Evolutionary conservation across 2,797 vertebrate genomes (phyloP).

Genomic region (Acanthurus lineatus): DNA sequence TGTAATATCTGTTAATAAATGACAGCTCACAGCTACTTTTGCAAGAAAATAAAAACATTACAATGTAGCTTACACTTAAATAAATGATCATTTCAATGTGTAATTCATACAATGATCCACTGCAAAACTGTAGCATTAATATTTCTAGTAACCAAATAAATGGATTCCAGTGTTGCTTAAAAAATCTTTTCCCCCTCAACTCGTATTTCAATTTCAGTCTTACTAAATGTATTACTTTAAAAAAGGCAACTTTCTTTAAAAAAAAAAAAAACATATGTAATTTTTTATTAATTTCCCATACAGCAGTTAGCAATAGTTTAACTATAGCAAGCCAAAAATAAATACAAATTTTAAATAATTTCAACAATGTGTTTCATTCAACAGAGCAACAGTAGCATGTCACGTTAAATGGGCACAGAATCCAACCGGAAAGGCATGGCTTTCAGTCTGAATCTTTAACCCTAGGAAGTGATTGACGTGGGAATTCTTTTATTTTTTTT

Average conservation of each 20-base stretch:
- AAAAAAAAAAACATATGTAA: constrained; percentile 62
- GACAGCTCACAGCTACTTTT: too few relatives aligned
- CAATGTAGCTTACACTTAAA: not conserved
- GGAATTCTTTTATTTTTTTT: not conserved
- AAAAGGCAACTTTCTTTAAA: too few relatives aligned
- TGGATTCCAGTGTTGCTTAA: too few relatives aligned
- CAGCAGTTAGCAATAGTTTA: constrained; percentile 83
- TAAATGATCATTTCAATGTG: constrained; percentile 6
- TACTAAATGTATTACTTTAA: too few relatives aligned
- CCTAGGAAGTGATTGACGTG: constrained; percentile 5
- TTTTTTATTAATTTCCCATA: constrained; percentile 76
- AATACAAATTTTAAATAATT: constrained; percentile 86
- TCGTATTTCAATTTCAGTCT: too few relatives aligned
- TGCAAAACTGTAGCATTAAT: too few relatives aligned
- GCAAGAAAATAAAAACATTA: not conserved
- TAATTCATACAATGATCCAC: too few relatives aligned
- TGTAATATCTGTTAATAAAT: not conserved
- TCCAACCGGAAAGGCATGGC: constrained; percentile 51
- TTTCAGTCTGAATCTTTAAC: constrained; percentile 55
- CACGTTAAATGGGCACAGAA: constrained; percentile 64
- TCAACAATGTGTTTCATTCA: constrained; percentile 79
- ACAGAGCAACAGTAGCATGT: constrained; percentile 80
- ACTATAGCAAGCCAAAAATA: constrained; percentile 85
- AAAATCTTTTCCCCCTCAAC: too few relatives aligned
- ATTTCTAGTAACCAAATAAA: too few relatives aligned